Evolutionary conservation across 2,113 vertebrate species (phyloP), one percentile per base, ranked within the genome.

Genomic region (Xenopus laevis): DNA sequence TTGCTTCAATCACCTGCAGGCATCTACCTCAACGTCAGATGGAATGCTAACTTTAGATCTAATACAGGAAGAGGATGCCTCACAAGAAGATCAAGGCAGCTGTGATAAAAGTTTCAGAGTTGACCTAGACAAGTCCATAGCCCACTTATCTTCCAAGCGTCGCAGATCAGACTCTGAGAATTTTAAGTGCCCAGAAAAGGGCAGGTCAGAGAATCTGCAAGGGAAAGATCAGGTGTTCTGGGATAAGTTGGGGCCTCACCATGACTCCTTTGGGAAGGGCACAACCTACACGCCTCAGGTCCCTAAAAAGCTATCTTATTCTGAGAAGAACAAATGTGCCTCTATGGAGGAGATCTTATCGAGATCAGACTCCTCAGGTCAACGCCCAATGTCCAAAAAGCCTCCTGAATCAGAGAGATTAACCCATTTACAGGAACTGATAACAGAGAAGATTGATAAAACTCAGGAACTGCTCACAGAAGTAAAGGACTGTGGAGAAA

Each of bases 31-130:
- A 70, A 93, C 93, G 46, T 96, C 96, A 0, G 95, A 98, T 0
- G 96, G 96, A 72, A 97, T 92, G 90, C 84, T 98, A 83, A 98
- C 93, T 1, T 89, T 98, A n/a, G 97, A 98, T 83, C 90, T 98
- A 79, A 95, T 98, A 84, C 95, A 97, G 79, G 96, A 99, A 81
- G 95, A 98, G 20, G 93, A 95, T 4, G 40, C 85, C 17, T 80
- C 83, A 18, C 81, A 88, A 0, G 93, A 93, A 73, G 92, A 89
- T 0, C 86, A 85, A 0, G 3, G 86, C 7, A 83, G 87, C 18
- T 96, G 95, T 7, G 91, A 92, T 1, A 84, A 87, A 79, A 91
- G 88, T 78, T 92, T 93, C 79, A 87, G 87, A 0, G 91, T 90
- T 1, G 82, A 92, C 21, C 53, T 93, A 75, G 93, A 92, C 64